phyloP scores from a whole-genome alignment of 2,888 invertebrate genomes.

The Anodontia alba region DNA sequence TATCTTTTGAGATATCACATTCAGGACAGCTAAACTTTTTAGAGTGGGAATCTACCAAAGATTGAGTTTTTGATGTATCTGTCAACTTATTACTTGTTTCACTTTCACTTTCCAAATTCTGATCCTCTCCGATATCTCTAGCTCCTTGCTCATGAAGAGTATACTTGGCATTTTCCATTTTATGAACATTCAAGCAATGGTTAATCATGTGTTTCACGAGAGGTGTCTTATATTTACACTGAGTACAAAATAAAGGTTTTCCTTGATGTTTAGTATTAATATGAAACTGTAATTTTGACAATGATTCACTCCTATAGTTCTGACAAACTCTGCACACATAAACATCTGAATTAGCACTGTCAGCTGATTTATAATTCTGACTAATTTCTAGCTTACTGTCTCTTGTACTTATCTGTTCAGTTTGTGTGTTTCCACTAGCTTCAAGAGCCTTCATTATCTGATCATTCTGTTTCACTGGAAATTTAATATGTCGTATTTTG shows the following conservation, averaged over 20 bases:
- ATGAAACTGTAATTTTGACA: conserved; percentile 53
- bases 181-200: conserved; percentile 56
- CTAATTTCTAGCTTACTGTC: too few species aligned
- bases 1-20: conserved; percentile 21
- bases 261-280: conserved; percentile 59
- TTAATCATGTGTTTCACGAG: conserved; percentile 60
- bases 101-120: not conserved
- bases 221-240: conserved; percentile 59
- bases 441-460: not conserved
- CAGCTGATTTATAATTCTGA: not conserved
- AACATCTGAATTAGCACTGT: not conserved
- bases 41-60: too few species aligned
- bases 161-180: conserved; percentile 28
- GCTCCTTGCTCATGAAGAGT: not conserved
- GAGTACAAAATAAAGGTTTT: conserved; percentile 33
- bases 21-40: conserved; percentile 31
- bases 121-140: too few species aligned
- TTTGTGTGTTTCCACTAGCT: not conserved
- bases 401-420: too few species aligned
- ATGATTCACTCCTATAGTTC: conserved; percentile 29
- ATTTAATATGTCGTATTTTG: conserved; percentile 37
- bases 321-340: conserved; percentile 43
- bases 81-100: not conserved
- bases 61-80: not conserved
- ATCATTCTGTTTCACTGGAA: conserved; percentile 43